phyloP scores from a whole-genome alignment of 92 coral and sea anemone genomes.

The Montipora capitata region DNA sequence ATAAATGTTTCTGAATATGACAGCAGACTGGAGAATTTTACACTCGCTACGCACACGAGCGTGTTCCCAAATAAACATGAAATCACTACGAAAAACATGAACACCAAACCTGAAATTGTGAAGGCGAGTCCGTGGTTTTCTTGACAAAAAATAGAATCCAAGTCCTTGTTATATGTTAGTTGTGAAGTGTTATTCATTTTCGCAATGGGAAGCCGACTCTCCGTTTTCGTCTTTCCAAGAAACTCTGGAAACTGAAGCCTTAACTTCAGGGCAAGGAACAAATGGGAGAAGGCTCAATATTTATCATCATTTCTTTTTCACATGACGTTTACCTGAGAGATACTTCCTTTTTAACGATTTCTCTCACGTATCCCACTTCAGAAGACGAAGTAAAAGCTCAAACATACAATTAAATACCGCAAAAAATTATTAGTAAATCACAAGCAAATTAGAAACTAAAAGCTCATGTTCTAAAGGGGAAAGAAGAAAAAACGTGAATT shows the following conservation, averaged over 20 bases:
- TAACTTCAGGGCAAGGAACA: too few relatives aligned
- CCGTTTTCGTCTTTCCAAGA: neutral
- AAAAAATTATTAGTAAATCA: too few relatives aligned
- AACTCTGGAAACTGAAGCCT: too few relatives aligned
- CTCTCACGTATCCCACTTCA: too few relatives aligned
- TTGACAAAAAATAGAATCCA: conserved; percentile 56
- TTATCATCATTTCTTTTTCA: too few relatives aligned
- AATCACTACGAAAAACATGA: conserved; percentile 65
- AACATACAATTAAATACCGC: too few relatives aligned
- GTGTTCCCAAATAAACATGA: conserved; percentile 80
- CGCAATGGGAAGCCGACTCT: neutral
- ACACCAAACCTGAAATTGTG: conserved; percentile 71
- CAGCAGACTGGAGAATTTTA: conserved; percentile 70
- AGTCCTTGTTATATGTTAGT: neutral
- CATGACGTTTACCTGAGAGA: neutral
- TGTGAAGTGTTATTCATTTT: neutral
- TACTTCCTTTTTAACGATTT: neutral
- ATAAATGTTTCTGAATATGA: conserved; percentile 77
- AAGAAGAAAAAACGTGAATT: too few relatives aligned
- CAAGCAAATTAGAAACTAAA: too few relatives aligned
- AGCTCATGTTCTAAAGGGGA: too few relatives aligned
- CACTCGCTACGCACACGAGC: conserved; percentile 74
- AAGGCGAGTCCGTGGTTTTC: conserved; percentile 65
- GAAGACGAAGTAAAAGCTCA: too few relatives aligned
- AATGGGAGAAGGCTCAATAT: too few relatives aligned